Percentiles rank a stretch among this genome's conserved stretches.
Conservation (phyloP, 2,113 vertebrate species). For the Centropristis striata region DNA sequence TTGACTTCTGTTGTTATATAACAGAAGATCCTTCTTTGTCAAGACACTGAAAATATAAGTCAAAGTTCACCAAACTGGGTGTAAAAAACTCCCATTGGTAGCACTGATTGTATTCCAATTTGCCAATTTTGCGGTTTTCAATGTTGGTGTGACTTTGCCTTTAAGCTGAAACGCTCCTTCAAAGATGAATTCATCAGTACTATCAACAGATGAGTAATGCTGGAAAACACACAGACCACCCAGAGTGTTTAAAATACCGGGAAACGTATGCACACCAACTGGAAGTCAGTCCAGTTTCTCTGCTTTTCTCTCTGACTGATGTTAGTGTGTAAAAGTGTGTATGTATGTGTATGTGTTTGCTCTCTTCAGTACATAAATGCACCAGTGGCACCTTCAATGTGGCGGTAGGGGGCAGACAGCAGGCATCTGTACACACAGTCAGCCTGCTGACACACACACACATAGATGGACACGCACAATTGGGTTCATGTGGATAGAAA, state of each 20-base stretch:
- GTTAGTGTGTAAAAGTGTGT: not conserved
- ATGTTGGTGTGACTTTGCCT: not conserved
- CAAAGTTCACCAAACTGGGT: too few species aligned
- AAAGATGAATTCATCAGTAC: not conserved
- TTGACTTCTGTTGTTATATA: too few species aligned
- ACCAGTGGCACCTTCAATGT: conserved; percentile 15
- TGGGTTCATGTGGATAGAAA: not conserved
- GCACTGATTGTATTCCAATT: too few species aligned
- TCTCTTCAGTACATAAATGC: not conserved
- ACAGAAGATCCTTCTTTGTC: too few species aligned
- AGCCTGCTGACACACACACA: conserved; percentile 26
- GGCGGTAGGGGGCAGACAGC: conserved; percentile 23
- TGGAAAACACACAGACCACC: conserved; percentile 7
- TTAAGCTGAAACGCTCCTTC: not conserved
- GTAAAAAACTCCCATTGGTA: too few species aligned
- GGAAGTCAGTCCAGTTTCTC: not conserved
- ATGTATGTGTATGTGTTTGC: not conserved
- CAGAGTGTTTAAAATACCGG: not conserved
- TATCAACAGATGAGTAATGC: conserved; percentile 14
- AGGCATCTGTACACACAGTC: conserved; percentile 46
- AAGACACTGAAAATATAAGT: too few species aligned
- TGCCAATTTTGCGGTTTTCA: not conserved
- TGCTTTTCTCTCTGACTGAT: not conserved
- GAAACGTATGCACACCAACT: conserved; percentile 1
- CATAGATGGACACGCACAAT: not conserved